Percentiles rank a stretch among this genome's conserved stretches.
phyloP scores from a whole-genome alignment of 2,888 invertebrate genomes.

The Mythimna vitellina region DNA sequence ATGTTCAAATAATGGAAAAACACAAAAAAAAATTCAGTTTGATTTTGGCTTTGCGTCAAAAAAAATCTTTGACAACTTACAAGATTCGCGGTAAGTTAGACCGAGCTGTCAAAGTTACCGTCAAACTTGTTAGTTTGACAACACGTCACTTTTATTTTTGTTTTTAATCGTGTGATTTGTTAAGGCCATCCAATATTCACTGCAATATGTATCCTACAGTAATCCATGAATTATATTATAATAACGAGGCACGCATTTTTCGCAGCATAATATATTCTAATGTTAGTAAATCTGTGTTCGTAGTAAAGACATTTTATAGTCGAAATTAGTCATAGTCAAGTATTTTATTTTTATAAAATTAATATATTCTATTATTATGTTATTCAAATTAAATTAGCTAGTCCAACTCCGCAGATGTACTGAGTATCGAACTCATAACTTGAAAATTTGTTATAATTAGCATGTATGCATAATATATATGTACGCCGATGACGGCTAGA shows the following conservation, averaged over 20 bases:
- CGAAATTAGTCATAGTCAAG: slow-evolving; percentile 38
- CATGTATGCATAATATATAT: too few relatives aligned
- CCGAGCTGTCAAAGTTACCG: too few relatives aligned
- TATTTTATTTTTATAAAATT: slow-evolving; percentile 23
- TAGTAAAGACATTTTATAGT: slow-evolving; percentile 11
- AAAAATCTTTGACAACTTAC: too few relatives aligned
- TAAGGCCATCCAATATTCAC: slow-evolving; percentile 8
- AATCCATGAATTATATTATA: background rate
- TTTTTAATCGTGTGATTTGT: background rate
- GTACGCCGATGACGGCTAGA: too few relatives aligned
- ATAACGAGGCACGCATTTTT: slow-evolving; percentile 1
- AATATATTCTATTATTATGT: background rate
- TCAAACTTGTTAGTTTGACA: too few relatives aligned
- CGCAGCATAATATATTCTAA: slow-evolving; percentile 18
- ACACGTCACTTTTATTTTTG: background rate
- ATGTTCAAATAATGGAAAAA: slow-evolving; percentile 21
- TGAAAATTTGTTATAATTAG: background rate
- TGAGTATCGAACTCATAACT: background rate
- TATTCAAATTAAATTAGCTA: background rate
- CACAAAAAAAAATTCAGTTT: background rate
- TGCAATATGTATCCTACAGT: background rate
- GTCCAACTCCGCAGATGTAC: background rate
- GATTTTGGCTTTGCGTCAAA: background rate
- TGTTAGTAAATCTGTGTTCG: slow-evolving; percentile 4
- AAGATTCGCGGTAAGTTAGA: too few relatives aligned